A percentile compares a stretch with the other conserved stretches of the same genome.
phyloP scores from a whole-genome alignment of 2,888 invertebrate species.

The Busseola fusca region DNA sequence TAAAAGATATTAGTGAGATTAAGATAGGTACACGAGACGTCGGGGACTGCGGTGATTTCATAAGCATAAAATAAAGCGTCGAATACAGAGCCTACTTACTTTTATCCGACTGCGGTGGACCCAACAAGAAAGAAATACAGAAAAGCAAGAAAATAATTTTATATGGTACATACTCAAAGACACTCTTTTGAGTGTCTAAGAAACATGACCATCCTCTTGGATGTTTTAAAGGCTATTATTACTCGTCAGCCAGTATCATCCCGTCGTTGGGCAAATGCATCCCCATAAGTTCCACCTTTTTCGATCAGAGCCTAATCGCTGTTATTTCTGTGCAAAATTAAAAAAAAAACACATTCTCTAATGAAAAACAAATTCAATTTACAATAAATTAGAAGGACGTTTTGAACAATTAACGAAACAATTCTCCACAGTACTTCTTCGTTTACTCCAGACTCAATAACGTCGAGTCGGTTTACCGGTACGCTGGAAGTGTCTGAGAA shows the following conservation, averaged over 20 bases:
- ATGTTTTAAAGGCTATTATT: background rate
- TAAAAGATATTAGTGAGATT: slow-evolving; percentile 2
- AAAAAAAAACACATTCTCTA: background rate
- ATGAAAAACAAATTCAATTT: slow-evolving; percentile 1
- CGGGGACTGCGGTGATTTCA: background rate
- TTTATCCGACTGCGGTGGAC: background rate
- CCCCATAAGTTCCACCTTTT: background rate
- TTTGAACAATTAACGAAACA: slow-evolving; percentile 35
- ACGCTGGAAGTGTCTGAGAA: slow-evolving; percentile 32
- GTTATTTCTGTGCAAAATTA: no score
- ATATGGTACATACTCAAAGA: no score
- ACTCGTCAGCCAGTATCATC: background rate
- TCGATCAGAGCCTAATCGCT: background rate
- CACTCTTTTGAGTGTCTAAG: no score
- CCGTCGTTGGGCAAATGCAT: no score
- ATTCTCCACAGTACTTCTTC: slow-evolving; percentile 18
- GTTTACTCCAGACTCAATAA: slow-evolving; percentile 49
- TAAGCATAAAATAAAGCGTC: background rate
- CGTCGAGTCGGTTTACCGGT: slow-evolving; percentile 18
- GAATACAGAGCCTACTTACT: background rate
- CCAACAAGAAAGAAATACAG: background rate
- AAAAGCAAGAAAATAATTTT: background rate
- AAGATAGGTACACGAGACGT: background rate
- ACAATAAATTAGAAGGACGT: slow-evolving; percentile 16
- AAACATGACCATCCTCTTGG: no score